A percentile compares a stretch with the other conserved stretches of the same genome.
These are phyloP conservation scores for Heliangelus exortis DNA, from an alignment of 2,797 vertebrate species.

Conservation along the genomic window DNA sequence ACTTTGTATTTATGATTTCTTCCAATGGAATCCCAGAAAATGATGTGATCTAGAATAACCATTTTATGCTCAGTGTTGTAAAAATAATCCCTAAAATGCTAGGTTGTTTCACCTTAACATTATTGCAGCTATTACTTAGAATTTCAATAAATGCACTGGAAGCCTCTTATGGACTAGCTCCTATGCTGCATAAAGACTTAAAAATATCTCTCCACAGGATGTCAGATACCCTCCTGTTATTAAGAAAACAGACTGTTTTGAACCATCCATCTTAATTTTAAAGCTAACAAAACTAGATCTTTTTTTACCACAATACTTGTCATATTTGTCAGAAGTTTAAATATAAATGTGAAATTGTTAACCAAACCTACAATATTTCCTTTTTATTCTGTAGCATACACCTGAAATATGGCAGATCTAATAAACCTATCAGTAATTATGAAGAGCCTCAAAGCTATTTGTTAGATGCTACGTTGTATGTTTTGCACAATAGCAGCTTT, in stretches of 20 bases:
- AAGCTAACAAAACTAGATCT: background rate
- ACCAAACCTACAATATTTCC: conserved; percentile 16
- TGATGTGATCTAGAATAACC: background rate
- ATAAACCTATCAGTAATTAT: conserved; percentile 46
- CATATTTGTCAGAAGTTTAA: conserved; percentile 33
- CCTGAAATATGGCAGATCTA: conserved; percentile 35
- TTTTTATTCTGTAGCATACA: background rate
- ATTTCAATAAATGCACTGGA: background rate
- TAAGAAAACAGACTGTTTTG: background rate
- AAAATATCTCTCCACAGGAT: background rate
- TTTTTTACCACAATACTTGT: conserved; percentile 1
- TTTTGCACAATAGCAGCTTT: conserved; percentile 18
- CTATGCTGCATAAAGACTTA: background rate
- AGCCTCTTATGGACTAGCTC: background rate
- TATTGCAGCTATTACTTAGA: background rate
- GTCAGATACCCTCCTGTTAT: background rate
- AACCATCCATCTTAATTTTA: background rate
- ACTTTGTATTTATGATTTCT: background rate
- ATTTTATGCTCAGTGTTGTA: background rate
- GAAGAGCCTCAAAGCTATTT: conserved; percentile 30
- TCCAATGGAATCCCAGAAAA: background rate
- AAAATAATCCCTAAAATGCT: background rate
- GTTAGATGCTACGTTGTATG: background rate
- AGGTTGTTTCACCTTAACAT: background rate
- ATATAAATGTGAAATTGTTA: conserved; percentile 6